Conservation (phyloP, 1,140 invertebrate genomes). For the Heliconius himera region DNA sequence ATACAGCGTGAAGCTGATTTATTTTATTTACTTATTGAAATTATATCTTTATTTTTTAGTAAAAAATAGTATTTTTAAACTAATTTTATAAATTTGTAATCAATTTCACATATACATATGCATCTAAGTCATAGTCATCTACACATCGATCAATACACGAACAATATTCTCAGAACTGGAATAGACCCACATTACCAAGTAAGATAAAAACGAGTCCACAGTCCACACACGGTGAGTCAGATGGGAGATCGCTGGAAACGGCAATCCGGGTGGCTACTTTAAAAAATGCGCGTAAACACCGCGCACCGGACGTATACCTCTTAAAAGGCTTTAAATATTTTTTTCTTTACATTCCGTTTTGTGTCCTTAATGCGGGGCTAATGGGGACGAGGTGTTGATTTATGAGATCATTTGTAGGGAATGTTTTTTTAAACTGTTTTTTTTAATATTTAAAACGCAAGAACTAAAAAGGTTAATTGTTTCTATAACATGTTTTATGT, state of each 20-base stretch:
- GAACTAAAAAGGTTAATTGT: slow-evolving; percentile 1
- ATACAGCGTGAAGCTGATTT: no score
- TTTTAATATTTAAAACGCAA: slow-evolving; percentile 5
- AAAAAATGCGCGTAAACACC: slow-evolving; percentile 35
- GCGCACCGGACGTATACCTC: slow-evolving; percentile 24
- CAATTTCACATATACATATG: no score
- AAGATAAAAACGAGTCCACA: slow-evolving; percentile 29
- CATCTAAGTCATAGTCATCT: background rate
- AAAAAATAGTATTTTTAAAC: no score
- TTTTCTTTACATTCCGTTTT: slow-evolving; percentile 7
- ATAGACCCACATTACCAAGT: slow-evolving; percentile 17
- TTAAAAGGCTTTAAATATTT: slow-evolving; percentile 28
- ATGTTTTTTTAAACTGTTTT: slow-evolving; percentile 2
- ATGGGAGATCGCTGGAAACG: background rate
- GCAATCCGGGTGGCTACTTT: slow-evolving; percentile 21
- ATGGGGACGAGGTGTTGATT: slow-evolving; percentile 26
- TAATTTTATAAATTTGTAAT: no score
- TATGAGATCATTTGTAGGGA: slow-evolving; percentile 11
- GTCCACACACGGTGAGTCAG: slow-evolving; percentile 19
- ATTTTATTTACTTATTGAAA: no score
- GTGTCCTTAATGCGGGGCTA: slow-evolving; percentile 20
- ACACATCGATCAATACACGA: background rate
- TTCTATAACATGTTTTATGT: background rate
- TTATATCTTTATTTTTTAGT: no score
- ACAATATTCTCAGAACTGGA: slow-evolving; percentile 1